These are phyloP conservation scores for Champsocephalus gunnari DNA, from an alignment of 2,797 vertebrate genomes.

Conservation along the genomic window DNA sequence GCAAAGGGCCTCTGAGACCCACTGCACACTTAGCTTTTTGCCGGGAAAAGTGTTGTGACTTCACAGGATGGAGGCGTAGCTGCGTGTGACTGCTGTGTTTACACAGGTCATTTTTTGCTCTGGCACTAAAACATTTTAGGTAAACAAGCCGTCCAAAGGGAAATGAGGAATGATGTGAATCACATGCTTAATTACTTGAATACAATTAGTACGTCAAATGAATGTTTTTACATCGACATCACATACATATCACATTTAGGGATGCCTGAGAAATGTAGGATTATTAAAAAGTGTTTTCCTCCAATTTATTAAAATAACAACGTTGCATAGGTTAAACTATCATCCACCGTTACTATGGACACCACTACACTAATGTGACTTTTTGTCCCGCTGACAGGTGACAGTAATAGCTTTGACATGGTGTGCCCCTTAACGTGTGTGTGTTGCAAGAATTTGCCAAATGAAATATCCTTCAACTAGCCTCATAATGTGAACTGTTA, in stretches of 20 bases:
- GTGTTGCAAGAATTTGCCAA: not conserved
- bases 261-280: not conserved
- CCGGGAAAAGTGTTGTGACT: conserved; percentile 64
- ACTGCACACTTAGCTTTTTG: conserved; percentile 55
- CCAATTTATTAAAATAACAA: conserved; percentile 1
- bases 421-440: not conserved
- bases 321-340: conserved; percentile 1
- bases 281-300: not conserved
- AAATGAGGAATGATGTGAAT: conserved; percentile 42
- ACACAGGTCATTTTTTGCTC: conserved; percentile 49
- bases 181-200: conserved; percentile 21
- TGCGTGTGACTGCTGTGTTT: conserved; percentile 56
- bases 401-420: not conserved
- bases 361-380: not conserved
- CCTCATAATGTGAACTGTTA: not conserved
- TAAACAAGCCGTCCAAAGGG: conserved; percentile 33
- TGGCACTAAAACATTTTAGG: conserved; percentile 32
- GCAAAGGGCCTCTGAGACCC: conserved; percentile 67
- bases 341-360: not conserved
- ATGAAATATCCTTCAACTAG: conserved; percentile 3
- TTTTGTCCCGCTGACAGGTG: not conserved
- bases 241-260: too few relatives aligned
- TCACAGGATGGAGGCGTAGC: conserved; percentile 36
- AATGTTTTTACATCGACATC: not conserved
- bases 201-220: conserved; percentile 7